These are phyloP conservation scores for Aproaerema taeniolella DNA, from an alignment of 2,888 invertebrate genomes.

Conservation along the genomic window DNA sequence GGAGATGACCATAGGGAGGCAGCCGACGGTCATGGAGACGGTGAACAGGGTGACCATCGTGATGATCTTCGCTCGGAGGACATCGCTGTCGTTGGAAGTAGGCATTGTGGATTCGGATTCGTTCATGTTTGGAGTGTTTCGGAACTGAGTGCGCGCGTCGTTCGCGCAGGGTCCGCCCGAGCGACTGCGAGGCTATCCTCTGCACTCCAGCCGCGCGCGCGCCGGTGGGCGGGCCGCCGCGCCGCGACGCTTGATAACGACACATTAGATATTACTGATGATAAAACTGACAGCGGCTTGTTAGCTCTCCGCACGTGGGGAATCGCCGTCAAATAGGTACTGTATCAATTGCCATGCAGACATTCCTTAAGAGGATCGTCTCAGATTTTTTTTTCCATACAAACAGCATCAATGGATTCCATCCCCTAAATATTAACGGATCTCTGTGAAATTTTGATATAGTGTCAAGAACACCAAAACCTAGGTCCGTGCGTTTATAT, in stretches of 20 bases:
- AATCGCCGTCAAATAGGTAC: no score
- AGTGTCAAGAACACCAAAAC: no score
- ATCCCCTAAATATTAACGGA: no score
- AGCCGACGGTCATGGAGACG: constrained; percentile 86
- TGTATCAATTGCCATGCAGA: no score
- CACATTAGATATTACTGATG: constrained; percentile 51
- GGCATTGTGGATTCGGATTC: not conserved
- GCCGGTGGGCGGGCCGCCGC: constrained; percentile 41
- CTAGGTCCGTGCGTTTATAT: no score
- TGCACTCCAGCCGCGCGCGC: constrained; percentile 22
- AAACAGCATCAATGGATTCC: no score
- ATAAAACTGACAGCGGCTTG: constrained; percentile 52
- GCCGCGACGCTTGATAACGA: constrained; percentile 47
- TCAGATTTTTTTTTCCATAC: no score
- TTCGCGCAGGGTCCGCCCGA: constrained; percentile 22
- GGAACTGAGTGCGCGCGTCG: constrained; percentile 16
- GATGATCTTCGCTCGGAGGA: constrained; percentile 84
- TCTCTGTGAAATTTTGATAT: no score
- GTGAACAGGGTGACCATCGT: constrained; percentile 87
- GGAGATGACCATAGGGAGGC: constrained; percentile 84
- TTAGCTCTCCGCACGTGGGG: constrained; percentile 28
- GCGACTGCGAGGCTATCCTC: constrained; percentile 57
- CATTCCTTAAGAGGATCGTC: no score
- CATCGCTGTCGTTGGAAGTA: constrained; percentile 32
- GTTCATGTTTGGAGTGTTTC: not conserved